Evolutionary conservation across 1,140 invertebrate genomes (phyloP), one percentile per base, ranked within the genome.

Genomic region (Tribolium castaneum): DNA sequence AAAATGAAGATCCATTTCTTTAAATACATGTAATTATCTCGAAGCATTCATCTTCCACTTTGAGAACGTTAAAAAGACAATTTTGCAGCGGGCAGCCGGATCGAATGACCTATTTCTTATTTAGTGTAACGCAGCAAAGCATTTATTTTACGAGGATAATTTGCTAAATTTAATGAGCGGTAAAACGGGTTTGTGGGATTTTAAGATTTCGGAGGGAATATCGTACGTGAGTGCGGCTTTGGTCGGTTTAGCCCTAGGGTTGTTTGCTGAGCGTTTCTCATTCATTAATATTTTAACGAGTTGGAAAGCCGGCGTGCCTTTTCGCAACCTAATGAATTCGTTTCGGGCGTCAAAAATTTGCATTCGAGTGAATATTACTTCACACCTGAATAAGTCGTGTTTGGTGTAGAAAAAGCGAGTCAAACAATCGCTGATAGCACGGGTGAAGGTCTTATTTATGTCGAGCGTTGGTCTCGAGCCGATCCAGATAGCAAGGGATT

Each of bases 401-500:
- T 22, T 62, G 12, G 25, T 30, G 25, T 30, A 30, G 3, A 30
- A 30, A 62, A 62, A 62, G 34, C 56, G 7, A 66, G 59, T 66
- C 34, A 66, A 66, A 66, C 59, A 66, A 66, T 66, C 59, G 59
- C 25, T 30, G 59, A 66, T 66, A 66, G 59, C 6, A 49, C 34
- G 7, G 71, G 50, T 70, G 76, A 78, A 80, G 76, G 78, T 77
- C 79, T 78, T 80, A 80, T 80, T 80, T 80, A 80, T 75, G 76
- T 35, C 12, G 51, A 77, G 78, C 75, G 34, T 77, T 75, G 50
- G 16, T 70, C 59, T 56, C 62, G 70, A 51, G 30, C 51, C 79
- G 79, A 80, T 80, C 79, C 76, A 80, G 79, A 80, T 80, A 80
- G 72, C 52, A 70, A 49, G 22, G 76, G 79, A 80, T 80, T 80